Conservation (phyloP, 2,888 invertebrate genomes). For the Malachius bipustulatus region DNA sequence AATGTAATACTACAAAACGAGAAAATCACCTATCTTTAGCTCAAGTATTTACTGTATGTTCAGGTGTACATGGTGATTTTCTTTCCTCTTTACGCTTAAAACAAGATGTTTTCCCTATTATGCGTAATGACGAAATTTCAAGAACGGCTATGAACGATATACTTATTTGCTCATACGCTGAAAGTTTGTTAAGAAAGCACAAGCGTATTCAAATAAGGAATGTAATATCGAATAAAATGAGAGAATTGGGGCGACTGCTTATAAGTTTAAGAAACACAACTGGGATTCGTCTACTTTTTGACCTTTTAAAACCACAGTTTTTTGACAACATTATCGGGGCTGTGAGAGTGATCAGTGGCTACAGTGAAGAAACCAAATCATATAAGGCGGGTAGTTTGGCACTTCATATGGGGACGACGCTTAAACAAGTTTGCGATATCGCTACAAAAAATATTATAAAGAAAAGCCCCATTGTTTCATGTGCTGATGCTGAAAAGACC, state of each 20-base stretch:
- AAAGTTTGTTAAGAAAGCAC: no score
- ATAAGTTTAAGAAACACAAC: no score
- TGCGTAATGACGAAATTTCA: no score
- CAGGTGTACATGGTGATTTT: no score
- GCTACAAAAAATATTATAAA: conserved; percentile 15
- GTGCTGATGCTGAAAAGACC: conserved; percentile 9
- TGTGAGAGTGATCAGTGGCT: conserved; percentile 15
- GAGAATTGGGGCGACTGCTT: conserved; percentile 16
- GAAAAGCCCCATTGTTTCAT: conserved; percentile 14
- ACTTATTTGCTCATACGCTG: no score
- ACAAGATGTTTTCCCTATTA: no score
- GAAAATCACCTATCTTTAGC: no score
- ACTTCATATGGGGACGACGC: conserved; percentile 18
- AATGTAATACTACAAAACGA: no score
- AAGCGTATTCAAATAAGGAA: conserved; percentile 16
- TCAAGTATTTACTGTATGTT: no score
- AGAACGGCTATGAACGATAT: no score
- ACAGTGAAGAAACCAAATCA: conserved; percentile 11
- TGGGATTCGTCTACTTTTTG: conserved; percentile 17
- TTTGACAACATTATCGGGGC: conserved; percentile 12
- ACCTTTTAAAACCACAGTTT: conserved; percentile 14
- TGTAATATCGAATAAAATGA: conserved; percentile 19
- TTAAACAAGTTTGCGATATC: conserved; percentile 18
- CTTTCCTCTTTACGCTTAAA: no score
- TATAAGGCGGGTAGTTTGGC: conserved; percentile 15